Percentiles rank a stretch among this genome's conserved stretches.
phyloP scores from a whole-genome alignment of 2,113 vertebrate genomes.

The Chamaea fasciata region DNA sequence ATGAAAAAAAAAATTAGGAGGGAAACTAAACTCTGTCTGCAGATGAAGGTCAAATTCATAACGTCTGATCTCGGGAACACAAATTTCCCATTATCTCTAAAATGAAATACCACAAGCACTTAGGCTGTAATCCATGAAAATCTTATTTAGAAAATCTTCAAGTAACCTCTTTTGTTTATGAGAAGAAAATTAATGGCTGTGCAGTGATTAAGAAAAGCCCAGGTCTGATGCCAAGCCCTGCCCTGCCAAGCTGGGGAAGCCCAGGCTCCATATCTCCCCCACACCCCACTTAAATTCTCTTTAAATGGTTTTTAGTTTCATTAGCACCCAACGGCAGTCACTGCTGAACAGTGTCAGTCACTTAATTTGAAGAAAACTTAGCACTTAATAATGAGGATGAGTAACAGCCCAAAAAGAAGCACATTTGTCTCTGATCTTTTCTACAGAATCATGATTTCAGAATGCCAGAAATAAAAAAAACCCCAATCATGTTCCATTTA shows the following conservation, averaged over 20 bases:
- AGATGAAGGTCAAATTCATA: neutral
- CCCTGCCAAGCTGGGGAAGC: accelerated
- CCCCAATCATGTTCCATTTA: neutral
- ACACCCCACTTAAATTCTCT: neutral
- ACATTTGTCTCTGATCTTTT: neutral
- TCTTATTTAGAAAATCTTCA: neutral
- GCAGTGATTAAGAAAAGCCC: neutral
- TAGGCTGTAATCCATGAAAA: neutral
- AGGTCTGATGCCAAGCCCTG: neutral
- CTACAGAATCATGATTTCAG: neutral
- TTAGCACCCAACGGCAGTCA: neutral
- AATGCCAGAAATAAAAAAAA: neutral
- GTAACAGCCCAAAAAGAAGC: neutral
- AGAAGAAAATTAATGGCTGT: neutral
- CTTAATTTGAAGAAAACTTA: neutral
- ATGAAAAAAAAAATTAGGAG: neutral
- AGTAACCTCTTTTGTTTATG: neutral
- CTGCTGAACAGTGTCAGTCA: neutral
- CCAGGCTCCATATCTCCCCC: accelerated
- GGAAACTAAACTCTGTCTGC: neutral
- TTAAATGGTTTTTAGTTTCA: neutral
- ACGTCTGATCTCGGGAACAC: neutral
- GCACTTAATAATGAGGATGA: neutral
- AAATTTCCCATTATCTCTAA: neutral
- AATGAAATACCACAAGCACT: neutral